Percentiles rank a stretch among this genome's conserved stretches.
phyloP scores from a whole-genome alignment of 2,888 invertebrate species.

The Drosophila imparisetae region DNA sequence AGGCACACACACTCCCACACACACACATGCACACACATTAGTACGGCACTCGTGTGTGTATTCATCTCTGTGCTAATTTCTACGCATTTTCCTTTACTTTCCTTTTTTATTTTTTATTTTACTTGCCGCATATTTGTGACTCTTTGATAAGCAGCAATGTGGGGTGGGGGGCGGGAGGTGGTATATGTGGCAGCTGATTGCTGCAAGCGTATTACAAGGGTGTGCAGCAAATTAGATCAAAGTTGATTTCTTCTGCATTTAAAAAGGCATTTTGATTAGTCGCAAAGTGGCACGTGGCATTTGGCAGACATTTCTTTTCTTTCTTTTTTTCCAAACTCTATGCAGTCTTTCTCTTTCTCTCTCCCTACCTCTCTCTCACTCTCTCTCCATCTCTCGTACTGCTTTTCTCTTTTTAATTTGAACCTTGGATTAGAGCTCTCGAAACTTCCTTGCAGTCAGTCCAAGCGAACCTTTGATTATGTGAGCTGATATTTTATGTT shows the following conservation, averaged over 20 bases:
- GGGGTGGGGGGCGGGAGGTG: background rate
- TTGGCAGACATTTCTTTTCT: constrained; percentile 52
- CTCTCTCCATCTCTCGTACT: background rate
- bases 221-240: constrained; percentile 53
- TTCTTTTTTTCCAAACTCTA: constrained; percentile 1
- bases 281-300: constrained; percentile 64
- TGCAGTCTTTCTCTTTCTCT: background rate
- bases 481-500: background rate
- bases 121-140: constrained; percentile 61
- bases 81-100: constrained; percentile 65
- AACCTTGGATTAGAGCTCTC: constrained; percentile 42
- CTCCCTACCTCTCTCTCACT: background rate
- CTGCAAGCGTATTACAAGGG: background rate
- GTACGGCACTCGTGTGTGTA: constrained; percentile 65
- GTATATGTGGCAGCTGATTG: too few species aligned
- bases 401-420: constrained; percentile 27
- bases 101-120: constrained; percentile 2
- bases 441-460: background rate
- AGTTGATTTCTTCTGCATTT: constrained; percentile 74
- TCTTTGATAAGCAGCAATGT: constrained; percentile 45
- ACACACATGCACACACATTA: constrained; percentile 11
- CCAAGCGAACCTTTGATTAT: background rate
- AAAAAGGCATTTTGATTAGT: constrained; percentile 80
- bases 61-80: constrained; percentile 79
- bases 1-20: constrained; percentile 29